These are phyloP conservation scores for Eugnorisma glareosa DNA, from an alignment of 2,888 invertebrate genomes.

Conservation along the genomic window DNA sequence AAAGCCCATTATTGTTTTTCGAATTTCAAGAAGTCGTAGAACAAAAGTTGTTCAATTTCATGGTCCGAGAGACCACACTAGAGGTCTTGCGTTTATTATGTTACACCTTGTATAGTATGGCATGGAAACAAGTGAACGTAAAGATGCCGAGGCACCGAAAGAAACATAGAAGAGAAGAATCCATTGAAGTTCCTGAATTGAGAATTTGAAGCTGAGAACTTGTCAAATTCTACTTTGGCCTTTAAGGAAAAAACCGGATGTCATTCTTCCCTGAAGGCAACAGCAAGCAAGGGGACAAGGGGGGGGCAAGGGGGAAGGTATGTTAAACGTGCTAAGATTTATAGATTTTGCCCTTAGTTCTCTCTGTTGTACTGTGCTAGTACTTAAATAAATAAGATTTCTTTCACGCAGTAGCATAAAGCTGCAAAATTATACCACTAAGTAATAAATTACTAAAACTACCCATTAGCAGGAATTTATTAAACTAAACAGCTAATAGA, in stretches of 20 bases:
- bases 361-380: not conserved
- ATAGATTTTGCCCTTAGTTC: not conserved
- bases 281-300: too few species aligned
- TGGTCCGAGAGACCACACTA: too few species aligned
- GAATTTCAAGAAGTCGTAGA: too few species aligned
- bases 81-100: too few species aligned
- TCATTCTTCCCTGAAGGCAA: too few species aligned
- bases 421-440: slow-evolving; percentile 14
- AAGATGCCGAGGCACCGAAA: not conserved
- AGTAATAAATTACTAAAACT: slow-evolving; percentile 18
- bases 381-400: not conserved
- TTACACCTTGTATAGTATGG: too few species aligned
- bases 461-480: slow-evolving; percentile 26
- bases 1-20: too few species aligned
- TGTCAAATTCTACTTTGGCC: not conserved
- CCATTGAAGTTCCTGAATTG: not conserved
- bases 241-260: too few species aligned
- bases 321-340: too few species aligned
- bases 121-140: too few species aligned
- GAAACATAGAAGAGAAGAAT: not conserved
- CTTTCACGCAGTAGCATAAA: not conserved
- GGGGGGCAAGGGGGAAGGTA: too few species aligned
- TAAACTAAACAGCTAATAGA: slow-evolving; percentile 21
- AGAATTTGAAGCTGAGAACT: not conserved
- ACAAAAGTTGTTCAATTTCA: too few species aligned